A percentile compares a stretch with the other conserved stretches of the same genome.
Conservation (phyloP, 2,797 vertebrate species). For the Cryptoblepharus egeriae region DNA sequence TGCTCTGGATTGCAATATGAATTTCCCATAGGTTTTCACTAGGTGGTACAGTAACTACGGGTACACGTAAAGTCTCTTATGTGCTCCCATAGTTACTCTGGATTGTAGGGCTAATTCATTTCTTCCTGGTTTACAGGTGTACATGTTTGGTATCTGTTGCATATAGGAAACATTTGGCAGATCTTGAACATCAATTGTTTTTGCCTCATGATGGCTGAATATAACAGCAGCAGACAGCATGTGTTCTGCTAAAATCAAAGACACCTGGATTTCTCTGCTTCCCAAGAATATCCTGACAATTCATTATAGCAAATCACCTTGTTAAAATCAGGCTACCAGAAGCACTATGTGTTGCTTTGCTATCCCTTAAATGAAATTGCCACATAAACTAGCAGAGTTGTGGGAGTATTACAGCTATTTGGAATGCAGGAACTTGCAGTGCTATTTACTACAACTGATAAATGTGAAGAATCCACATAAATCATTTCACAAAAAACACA, state of each 20-base stretch:
- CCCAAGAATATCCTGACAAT: background rate
- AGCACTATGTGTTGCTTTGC: conserved; percentile 57
- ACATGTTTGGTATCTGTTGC: too few relatives aligned
- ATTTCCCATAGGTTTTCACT: too few relatives aligned
- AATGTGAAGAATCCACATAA: conserved; percentile 67
- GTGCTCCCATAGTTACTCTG: too few relatives aligned
- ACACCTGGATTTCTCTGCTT: background rate
- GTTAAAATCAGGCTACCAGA: conserved; percentile 70
- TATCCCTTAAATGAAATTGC: conserved; percentile 59
- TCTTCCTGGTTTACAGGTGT: too few relatives aligned
- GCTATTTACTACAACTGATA: conserved; percentile 66
- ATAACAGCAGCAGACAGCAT: background rate
- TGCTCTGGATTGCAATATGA: too few relatives aligned
- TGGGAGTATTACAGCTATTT: conserved; percentile 52
- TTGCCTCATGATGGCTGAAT: background rate
- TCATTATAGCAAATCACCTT: conserved; percentile 56
- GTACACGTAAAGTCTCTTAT: too few relatives aligned
- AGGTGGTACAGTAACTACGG: too few relatives aligned
- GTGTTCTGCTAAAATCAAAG: background rate
- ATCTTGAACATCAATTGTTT: background rate
- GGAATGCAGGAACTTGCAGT: conserved; percentile 54
- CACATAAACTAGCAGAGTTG: conserved; percentile 44
- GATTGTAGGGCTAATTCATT: too few relatives aligned
- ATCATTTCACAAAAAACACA: conserved; percentile 67
- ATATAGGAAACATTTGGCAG: too few relatives aligned